A percentile compares a stretch with the other conserved stretches of the same genome.
Conservation (phyloP, 2,888 invertebrate species). For the Noctua pronuba region DNA sequence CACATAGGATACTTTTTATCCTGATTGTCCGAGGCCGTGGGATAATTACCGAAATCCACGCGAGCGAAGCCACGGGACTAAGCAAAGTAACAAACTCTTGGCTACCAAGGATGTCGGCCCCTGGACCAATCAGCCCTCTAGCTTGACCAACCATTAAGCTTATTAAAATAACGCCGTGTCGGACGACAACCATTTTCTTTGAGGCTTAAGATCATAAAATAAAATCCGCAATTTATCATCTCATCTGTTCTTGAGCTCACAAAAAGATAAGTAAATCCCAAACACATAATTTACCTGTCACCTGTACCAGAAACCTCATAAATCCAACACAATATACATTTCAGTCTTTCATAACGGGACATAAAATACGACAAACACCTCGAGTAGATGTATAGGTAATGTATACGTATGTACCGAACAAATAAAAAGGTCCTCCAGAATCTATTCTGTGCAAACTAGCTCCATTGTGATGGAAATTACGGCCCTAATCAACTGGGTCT, state of each 20-base stretch:
- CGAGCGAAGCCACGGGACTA: not conserved
- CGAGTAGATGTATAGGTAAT: not conserved
- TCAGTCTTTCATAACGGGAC: constrained; percentile 36
- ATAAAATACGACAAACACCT: constrained; percentile 40
- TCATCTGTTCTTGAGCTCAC: constrained; percentile 25
- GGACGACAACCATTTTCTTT: not conserved
- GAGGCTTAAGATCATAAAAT: not conserved
- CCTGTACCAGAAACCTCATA: constrained; percentile 30
- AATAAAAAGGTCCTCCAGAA: constrained; percentile 56
- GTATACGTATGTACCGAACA: constrained; percentile 33
- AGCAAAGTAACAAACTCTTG: not conserved
- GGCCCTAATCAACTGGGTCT: constrained; percentile 53
- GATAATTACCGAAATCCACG: not conserved
- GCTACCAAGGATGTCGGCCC: not conserved
- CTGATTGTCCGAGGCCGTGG: not conserved
- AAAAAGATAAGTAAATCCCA: constrained; percentile 22
- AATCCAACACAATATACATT: constrained; percentile 49
- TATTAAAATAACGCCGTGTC: not conserved
- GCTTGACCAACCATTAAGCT: not conserved
- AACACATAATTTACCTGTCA: constrained; percentile 41
- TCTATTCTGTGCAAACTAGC: constrained; percentile 65
- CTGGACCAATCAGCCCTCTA: not conserved
- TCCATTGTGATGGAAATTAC: constrained; percentile 70
- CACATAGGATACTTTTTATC: not conserved
- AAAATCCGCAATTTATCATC: constrained; percentile 13